Conservation (phyloP, 1,140 invertebrate genomes). For the Geopemphigus sp. region DNA sequence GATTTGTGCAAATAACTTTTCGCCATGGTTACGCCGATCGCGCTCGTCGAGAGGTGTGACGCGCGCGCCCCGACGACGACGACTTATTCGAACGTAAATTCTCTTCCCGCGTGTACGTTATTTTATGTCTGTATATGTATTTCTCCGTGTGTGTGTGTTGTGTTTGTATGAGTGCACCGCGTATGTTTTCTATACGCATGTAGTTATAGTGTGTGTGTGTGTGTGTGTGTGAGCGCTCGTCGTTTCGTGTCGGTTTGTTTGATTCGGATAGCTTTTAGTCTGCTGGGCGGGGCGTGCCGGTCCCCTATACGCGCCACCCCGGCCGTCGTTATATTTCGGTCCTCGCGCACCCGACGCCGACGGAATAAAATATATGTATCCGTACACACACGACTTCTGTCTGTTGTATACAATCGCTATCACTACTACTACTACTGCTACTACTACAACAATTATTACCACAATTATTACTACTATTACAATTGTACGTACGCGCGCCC, state of each 20-base stretch:
- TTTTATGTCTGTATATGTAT: too few species aligned
- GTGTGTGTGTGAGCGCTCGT: neutral
- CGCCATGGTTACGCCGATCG: slow-evolving; percentile 20
- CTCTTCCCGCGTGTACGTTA: too few species aligned
- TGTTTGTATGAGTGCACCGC: neutral
- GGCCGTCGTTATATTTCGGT: neutral
- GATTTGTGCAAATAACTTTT: slow-evolving; percentile 33
- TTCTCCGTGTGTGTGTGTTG: neutral
- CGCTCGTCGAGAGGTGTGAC: neutral
- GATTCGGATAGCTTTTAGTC: slow-evolving; percentile 30
- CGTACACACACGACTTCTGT: neutral
- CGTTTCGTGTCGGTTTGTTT: slow-evolving; percentile 11
- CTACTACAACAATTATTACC: too few species aligned
- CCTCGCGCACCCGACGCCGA: neutral
- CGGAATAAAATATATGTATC: slow-evolving; percentile 26
- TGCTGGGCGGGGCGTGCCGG: neutral
- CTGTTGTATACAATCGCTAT: too few species aligned
- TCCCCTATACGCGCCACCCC: neutral
- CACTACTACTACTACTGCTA: too few species aligned
- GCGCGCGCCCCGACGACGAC: neutral
- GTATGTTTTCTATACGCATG: neutral
- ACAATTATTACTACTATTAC: too few species aligned
- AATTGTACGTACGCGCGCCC: neutral
- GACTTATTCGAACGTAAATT: slow-evolving; percentile 19
- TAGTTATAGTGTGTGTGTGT: too few species aligned